Base-by-base conservation (phyloP, 2,113 vertebrate species). In the Thermophis baileyi region DNA sequence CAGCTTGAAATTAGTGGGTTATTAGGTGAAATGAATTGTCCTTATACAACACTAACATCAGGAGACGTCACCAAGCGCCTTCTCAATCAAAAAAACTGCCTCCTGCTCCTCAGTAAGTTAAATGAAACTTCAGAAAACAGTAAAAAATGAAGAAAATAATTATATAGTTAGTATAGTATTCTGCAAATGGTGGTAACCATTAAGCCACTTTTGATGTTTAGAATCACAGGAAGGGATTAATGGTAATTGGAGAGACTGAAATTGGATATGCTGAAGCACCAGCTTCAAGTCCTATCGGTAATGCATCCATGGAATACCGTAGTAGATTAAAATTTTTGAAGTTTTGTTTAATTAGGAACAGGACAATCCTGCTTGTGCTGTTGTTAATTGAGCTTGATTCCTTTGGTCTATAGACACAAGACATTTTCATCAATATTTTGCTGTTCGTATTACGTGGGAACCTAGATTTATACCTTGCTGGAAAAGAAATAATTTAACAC, bases 1-100 rank as follows among this genome's bases (percentile, higher is more conserved):
- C 99, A 99, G 85, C 98, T 99, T 51, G 99, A 99, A 97, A 98
- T 99, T 98, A 99, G 99, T 85, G 99, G 99, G 10, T 97, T 99
- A 16, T 97, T 99, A 89, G 97, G 98, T 53, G 99, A 99, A 97
- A 98, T 99, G 95, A 98, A 97, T 94, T 99, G 99, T 96, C 99
- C 99, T 0, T 99, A 99, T 96, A 63, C 97, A 0, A 97, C 98
- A 89, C 97, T 99, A 95, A 98, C 98, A 85, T 98, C 98, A 22
- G 99, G 99, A 96, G 98, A 99, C 90, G 98, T 99, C 96, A 98
- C 98, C 95, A 98, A 98, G 96, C 99, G 99, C 95, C 98, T 99
- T 91, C 98, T 98, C 55, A 98, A 97, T 93, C 98, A 98, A 96
- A 98, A 98, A 91, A 99, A 99, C 98, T 99, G 98, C 96, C 98